These are phyloP conservation scores for Nomia melanderi DNA, from an alignment of 1,140 invertebrate genomes.

Conservation along the genomic window DNA sequence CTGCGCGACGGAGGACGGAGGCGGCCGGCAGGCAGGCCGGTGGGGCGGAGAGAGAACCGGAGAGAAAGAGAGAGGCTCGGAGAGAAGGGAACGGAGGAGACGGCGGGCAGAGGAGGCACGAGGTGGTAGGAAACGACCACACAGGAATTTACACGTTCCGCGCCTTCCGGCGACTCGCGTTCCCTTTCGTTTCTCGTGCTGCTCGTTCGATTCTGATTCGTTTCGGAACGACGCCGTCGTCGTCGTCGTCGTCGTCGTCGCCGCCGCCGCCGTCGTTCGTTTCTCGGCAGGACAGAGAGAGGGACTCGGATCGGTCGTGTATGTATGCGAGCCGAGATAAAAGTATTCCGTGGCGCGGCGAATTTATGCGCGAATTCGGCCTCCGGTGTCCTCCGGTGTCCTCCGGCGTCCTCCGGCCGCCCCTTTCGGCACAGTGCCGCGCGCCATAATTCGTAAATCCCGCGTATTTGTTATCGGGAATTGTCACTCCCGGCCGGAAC, in stretches of 20 bases:
- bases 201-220: slow-evolving; percentile 1
- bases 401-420: neutral
- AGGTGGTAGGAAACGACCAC: slow-evolving; percentile 66
- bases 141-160: slow-evolving; percentile 75
- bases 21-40: neutral
- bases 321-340: slow-evolving; percentile 38
- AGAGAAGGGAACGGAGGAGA: neutral
- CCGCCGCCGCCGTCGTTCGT: neutral
- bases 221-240: neutral
- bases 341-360: slow-evolving; percentile 54
- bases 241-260: too few species aligned
- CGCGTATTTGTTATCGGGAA: slow-evolving; percentile 58
- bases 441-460: slow-evolving; percentile 50
- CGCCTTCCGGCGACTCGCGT: slow-evolving; percentile 55
- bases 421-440: slow-evolving; percentile 33
- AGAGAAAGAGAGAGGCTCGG: neutral
- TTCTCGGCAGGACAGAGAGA: neutral
- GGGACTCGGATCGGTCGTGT: neutral
- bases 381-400: neutral
- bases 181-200: slow-evolving; percentile 39
- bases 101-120: slow-evolving; percentile 10
- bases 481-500: slow-evolving; percentile 45
- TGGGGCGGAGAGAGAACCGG: neutral
- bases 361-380: slow-evolving; percentile 61
- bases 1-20: slow-evolving; percentile 37